A percentile compares a stretch with the other conserved stretches of the same genome.
Evolutionary conservation across 1,140 invertebrate genomes (phyloP).

Genomic region (Drosophila bocqueti): DNA sequence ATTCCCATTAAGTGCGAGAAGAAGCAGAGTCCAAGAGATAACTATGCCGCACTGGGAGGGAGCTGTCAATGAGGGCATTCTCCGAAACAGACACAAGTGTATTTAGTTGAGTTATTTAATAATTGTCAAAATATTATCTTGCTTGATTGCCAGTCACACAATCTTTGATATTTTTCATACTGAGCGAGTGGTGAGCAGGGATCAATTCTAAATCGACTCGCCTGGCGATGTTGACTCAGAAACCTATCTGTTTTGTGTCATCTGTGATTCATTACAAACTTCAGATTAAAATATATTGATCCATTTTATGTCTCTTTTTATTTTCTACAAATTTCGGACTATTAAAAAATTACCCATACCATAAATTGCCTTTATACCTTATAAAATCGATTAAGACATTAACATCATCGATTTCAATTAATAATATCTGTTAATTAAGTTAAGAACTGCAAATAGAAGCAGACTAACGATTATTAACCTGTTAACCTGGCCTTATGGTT

Average conservation of each 20-base stretch:
- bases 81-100: neutral
- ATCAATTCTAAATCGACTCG: neutral
- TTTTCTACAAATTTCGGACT: neutral
- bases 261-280: neutral
- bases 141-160: neutral
- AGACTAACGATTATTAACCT: neutral
- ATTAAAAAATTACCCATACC: no score
- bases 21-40: conserved; percentile 28
- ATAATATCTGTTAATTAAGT: conserved; percentile 15
- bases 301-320: neutral
- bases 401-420: neutral
- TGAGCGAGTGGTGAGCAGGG: neutral
- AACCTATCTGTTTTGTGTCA: neutral
- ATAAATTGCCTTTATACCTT: no score
- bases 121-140: neutral
- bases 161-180: neutral
- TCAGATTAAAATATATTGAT: neutral
- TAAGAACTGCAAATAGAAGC: neutral
- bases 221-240: neutral
- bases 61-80: conserved; percentile 10
- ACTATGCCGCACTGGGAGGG: conserved; percentile 3
- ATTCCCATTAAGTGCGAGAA: conserved; percentile 39
- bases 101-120: neutral
- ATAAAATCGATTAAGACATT: neutral
- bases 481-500: conserved; percentile 12